A percentile compares a stretch with the other conserved stretches of the same genome.
These are phyloP conservation scores for Callimorpha dominula DNA, from an alignment of 2,888 invertebrate species.

Conservation along the genomic window DNA sequence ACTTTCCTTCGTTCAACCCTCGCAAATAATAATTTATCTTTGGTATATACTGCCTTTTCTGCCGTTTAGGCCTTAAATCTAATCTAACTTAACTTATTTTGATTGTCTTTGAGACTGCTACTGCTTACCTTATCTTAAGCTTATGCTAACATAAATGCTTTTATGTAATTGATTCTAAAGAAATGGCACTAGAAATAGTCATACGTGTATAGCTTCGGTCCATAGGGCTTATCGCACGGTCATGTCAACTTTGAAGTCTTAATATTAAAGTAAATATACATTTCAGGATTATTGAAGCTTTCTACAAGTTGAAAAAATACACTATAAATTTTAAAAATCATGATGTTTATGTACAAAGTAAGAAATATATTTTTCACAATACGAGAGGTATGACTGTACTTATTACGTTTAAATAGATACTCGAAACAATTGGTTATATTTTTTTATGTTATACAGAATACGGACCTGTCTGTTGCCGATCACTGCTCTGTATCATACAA, in stretches of 20 bases:
- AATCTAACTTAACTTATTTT: slow-evolving; percentile 27
- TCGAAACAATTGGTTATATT: background rate
- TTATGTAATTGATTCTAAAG: background rate
- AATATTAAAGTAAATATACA: no score
- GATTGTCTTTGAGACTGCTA: slow-evolving; percentile 41
- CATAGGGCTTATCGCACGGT: background rate
- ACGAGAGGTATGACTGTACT: background rate
- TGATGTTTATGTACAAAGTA: background rate
- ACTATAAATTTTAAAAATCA: no score
- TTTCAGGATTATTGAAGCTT: no score
- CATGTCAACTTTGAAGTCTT: background rate
- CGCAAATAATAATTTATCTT: slow-evolving; percentile 66
- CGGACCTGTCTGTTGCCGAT: no score
- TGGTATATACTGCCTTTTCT: slow-evolving; percentile 37
- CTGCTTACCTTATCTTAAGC: background rate
- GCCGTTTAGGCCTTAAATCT: slow-evolving; percentile 32
- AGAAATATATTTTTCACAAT: background rate
- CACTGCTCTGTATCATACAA: no score
- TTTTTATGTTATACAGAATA: no score
- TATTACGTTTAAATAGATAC: background rate
- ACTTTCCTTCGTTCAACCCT: slow-evolving; percentile 82
- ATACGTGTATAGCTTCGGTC: background rate
- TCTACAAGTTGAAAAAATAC: no score
- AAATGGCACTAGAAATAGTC: background rate
- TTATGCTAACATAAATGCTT: background rate